Conservation (phyloP, 2,888 invertebrate species). For the Acrobasis consociella region DNA sequence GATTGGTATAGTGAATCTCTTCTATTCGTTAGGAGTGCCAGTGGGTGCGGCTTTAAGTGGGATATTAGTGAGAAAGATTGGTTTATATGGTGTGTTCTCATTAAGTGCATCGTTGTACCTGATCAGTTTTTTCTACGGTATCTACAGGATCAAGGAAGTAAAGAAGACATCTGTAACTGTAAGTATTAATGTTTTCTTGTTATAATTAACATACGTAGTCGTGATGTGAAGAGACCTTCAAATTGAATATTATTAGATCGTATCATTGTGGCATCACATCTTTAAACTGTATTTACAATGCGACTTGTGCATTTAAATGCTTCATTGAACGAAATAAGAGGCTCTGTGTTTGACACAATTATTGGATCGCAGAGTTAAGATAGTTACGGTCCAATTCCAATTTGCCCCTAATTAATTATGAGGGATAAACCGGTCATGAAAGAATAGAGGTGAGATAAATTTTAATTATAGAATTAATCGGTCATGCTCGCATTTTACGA, state of each 20-base stretch:
- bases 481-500: no score
- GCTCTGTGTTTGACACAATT: slow-evolving; percentile 32
- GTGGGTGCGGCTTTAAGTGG: slow-evolving; percentile 95
- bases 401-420: slow-evolving; percentile 44
- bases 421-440: not conserved
- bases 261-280: not conserved
- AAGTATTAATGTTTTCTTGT: slow-evolving; percentile 42
- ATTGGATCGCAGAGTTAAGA: slow-evolving; percentile 47
- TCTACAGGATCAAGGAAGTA: slow-evolving; percentile 87
- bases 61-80: slow-evolving; percentile 87
- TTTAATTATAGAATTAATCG: no score
- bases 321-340: slow-evolving; percentile 54
- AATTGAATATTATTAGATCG: not conserved
- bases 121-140: slow-evolving; percentile 88
- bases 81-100: slow-evolving; percentile 92
- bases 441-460: no score
- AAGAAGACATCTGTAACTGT: slow-evolving; percentile 66
- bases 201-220: slow-evolving; percentile 14
- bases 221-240: slow-evolving; percentile 13
- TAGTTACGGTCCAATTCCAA: slow-evolving; percentile 43
- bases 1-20: slow-evolving; percentile 94
- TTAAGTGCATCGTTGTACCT: slow-evolving; percentile 89
- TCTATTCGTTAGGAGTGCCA: slow-evolving; percentile 93
- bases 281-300: not conserved
- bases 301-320: slow-evolving; percentile 41